Conservation (phyloP, 2,888 invertebrate species). For the Drosophila monieri region DNA sequence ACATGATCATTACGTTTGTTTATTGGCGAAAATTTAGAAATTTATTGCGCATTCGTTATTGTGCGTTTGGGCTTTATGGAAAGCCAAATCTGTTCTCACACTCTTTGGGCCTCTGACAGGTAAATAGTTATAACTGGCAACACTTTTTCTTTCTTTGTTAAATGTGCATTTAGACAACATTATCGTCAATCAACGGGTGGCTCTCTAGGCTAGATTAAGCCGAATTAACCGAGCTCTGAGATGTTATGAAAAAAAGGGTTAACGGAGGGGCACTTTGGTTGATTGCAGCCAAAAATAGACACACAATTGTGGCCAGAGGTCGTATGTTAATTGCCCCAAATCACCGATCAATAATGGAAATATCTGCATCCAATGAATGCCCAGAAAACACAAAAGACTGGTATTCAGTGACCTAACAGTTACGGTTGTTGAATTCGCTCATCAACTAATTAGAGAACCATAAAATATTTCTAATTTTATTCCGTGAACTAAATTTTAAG, state of each 20-base stretch:
- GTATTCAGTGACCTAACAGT: slow-evolving; percentile 11
- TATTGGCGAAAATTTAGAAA: slow-evolving; percentile 78
- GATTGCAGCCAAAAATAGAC: slow-evolving; percentile 38
- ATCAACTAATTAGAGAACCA: slow-evolving; percentile 17
- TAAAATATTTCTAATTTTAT: slow-evolving; percentile 9
- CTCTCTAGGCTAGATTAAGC: slow-evolving; percentile 54
- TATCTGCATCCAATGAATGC: slow-evolving; percentile 11
- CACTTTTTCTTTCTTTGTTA: slow-evolving; percentile 43
- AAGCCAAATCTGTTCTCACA: slow-evolving; percentile 70
- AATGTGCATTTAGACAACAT: slow-evolving; percentile 68
- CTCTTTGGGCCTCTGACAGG: slow-evolving; percentile 59
- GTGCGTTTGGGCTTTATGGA: slow-evolving; percentile 18
- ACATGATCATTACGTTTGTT: slow-evolving; percentile 74
- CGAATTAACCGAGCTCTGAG: slow-evolving; percentile 50
- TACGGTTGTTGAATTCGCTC: neutral
- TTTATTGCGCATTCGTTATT: slow-evolving; percentile 74
- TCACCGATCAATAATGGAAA: slow-evolving; percentile 11
- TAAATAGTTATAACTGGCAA: slow-evolving; percentile 55
- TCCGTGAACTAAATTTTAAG: slow-evolving; percentile 2
- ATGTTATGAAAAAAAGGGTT: slow-evolving; percentile 3
- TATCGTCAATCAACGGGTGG: slow-evolving; percentile 67
- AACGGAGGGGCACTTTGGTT: slow-evolving; percentile 28
- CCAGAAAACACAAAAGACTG: neutral
- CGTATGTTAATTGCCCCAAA: slow-evolving; percentile 40
- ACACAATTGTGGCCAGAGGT: slow-evolving; percentile 33